Conservation (phyloP, 2,113 vertebrate species). For the Petrocephalus microphthalmus region DNA sequence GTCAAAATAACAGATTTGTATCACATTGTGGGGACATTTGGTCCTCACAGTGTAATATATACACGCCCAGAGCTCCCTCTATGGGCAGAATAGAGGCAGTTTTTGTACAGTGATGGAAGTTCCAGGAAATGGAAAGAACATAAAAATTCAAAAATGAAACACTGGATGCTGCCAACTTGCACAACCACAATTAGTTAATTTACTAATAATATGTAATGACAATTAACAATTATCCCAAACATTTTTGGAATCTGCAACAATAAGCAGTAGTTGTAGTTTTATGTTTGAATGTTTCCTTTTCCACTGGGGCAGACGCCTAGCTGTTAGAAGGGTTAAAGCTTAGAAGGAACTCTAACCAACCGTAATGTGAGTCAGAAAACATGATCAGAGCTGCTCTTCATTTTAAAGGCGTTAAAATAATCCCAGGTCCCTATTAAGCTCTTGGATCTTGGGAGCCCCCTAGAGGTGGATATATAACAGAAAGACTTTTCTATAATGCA, state of each 20-base stretch:
- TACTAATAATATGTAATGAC: background rate
- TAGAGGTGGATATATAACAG: background rate
- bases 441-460: constrained; percentile 19
- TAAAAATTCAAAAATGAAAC: background rate
- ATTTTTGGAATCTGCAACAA: background rate
- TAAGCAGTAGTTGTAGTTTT: background rate
- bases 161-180: background rate
- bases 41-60: background rate
- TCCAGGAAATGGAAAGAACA: background rate
- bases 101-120: background rate
- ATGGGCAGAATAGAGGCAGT: background rate
- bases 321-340: background rate
- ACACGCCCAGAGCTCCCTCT: background rate
- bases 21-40: background rate
- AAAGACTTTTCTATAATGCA: too few species aligned
- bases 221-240: background rate
- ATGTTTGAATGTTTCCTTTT: background rate
- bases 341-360: background rate
- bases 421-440: background rate
- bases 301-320: background rate
- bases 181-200: background rate
- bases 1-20: background rate
- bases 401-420: background rate
- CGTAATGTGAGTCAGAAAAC: background rate
- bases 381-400: background rate